Conservation (phyloP, 2,888 invertebrate species). For the Galeopsomyia nigrocyanea region DNA sequence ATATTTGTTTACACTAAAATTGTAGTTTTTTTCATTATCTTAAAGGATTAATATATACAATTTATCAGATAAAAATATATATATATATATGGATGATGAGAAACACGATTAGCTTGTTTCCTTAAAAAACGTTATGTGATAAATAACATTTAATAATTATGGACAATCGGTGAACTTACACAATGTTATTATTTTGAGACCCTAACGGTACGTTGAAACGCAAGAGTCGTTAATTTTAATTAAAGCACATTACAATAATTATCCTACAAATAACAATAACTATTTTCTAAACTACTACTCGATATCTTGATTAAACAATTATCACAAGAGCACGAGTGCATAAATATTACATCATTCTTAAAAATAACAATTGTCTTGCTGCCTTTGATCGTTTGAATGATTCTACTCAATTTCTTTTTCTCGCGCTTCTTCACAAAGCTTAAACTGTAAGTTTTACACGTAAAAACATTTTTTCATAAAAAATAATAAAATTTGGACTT, state of each 20-base stretch:
- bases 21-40: slow-evolving; percentile 12
- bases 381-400: slow-evolving; percentile 36
- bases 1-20: slow-evolving; percentile 22
- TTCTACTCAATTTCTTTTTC: slow-evolving; percentile 13
- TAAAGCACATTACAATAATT: slow-evolving; percentile 52
- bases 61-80: slow-evolving; percentile 38
- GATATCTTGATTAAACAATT: slow-evolving; percentile 55
- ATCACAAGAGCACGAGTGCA: slow-evolving; percentile 60
- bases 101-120: slow-evolving; percentile 46
- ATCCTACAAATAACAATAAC: slow-evolving; percentile 49
- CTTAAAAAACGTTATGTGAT: slow-evolving; percentile 34
- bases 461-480: slow-evolving; percentile 45
- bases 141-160: slow-evolving; percentile 42
- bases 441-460: slow-evolving; percentile 30
- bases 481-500: slow-evolving; percentile 46
- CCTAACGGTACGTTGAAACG: slow-evolving; percentile 36
- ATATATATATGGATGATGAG: slow-evolving; percentile 32
- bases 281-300: slow-evolving; percentile 48
- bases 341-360: slow-evolving; percentile 32
- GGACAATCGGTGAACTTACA: slow-evolving; percentile 42
- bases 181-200: slow-evolving; percentile 42
- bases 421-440: slow-evolving; percentile 37
- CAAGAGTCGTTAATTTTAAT: slow-evolving; percentile 51
- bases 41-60: slow-evolving; percentile 42
- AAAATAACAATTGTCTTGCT: slow-evolving; percentile 30